These are phyloP conservation scores for Theretra japonica DNA, from an alignment of 2,888 invertebrate genomes.

Conservation along the genomic window DNA sequence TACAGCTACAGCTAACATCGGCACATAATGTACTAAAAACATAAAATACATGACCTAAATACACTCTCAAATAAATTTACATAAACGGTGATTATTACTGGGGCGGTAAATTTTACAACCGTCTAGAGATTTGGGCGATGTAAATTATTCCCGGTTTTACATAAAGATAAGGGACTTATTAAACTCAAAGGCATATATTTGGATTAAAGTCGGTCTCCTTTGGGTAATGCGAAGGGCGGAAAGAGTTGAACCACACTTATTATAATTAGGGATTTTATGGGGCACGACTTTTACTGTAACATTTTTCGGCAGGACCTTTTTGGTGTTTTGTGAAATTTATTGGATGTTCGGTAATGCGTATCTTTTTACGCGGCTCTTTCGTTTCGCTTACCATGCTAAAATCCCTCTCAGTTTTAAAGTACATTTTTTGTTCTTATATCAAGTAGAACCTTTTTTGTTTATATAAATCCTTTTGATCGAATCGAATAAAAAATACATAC, in stretches of 20 bases:
- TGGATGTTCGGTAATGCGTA: neutral
- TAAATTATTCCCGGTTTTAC: constrained; percentile 43
- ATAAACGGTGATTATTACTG: constrained; percentile 30
- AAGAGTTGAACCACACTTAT: neutral
- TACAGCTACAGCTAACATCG: too few relatives aligned
- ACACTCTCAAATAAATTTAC: constrained; percentile 20
- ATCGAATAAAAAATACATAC: too few relatives aligned
- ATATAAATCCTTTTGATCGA: too few relatives aligned
- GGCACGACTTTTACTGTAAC: neutral
- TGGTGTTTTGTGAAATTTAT: neutral
- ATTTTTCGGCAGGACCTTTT: neutral
- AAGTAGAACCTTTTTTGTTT: too few relatives aligned
- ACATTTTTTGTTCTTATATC: too few relatives aligned
- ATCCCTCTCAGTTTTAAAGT: too few relatives aligned
- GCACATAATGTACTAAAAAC: neutral
- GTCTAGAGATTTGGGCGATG: constrained; percentile 35
- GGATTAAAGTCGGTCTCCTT: constrained; percentile 12
- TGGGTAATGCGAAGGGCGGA: neutral
- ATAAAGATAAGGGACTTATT: constrained; percentile 36
- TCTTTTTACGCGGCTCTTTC: neutral
- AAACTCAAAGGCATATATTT: neutral
- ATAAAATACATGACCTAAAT: too few relatives aligned
- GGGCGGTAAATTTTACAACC: constrained; percentile 39
- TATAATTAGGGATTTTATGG: neutral
- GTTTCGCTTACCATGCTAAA: neutral